These are phyloP conservation scores for Recurvirostra avosetta DNA, from an alignment of 2,113 vertebrate species.

Conservation along the genomic window DNA sequence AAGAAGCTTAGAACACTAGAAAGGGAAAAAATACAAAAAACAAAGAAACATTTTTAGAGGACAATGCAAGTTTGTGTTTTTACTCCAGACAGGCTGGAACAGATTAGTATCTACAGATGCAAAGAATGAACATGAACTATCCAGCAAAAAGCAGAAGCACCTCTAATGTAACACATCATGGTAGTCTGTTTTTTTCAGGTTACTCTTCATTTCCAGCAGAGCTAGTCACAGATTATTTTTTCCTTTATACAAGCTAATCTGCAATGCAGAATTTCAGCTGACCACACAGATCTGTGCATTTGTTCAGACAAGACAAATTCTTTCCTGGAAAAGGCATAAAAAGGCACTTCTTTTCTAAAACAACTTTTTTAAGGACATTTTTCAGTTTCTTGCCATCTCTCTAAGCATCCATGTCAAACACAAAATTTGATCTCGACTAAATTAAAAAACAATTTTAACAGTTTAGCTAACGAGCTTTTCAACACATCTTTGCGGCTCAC, in stretches of 20 bases:
- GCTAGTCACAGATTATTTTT: neutral
- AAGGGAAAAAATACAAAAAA: neutral
- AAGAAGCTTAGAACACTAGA: conserved; percentile 95
- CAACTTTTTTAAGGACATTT: neutral
- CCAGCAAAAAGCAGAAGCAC: neutral
- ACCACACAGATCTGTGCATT: neutral
- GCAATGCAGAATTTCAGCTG: neutral
- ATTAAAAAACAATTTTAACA: neutral
- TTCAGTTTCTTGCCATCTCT: neutral
- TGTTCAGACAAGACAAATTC: neutral
- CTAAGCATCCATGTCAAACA: neutral
- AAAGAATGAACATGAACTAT: neutral
- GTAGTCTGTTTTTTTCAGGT: neutral
- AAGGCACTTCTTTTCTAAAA: neutral
- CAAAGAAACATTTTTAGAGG: neutral
- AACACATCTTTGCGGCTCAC: neutral
- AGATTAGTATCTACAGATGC: neutral
- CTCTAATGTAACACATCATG: neutral
- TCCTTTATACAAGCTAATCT: neutral
- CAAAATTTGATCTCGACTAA: neutral
- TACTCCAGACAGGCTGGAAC: neutral
- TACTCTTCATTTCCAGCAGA: neutral
- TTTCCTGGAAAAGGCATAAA: neutral
- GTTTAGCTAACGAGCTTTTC: neutral
- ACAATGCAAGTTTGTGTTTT: neutral